Evolutionary conservation across 2,113 vertebrate genomes (phyloP), one percentile per base, ranked within the genome.

Genomic region (Ahaetulla prasina): DNA sequence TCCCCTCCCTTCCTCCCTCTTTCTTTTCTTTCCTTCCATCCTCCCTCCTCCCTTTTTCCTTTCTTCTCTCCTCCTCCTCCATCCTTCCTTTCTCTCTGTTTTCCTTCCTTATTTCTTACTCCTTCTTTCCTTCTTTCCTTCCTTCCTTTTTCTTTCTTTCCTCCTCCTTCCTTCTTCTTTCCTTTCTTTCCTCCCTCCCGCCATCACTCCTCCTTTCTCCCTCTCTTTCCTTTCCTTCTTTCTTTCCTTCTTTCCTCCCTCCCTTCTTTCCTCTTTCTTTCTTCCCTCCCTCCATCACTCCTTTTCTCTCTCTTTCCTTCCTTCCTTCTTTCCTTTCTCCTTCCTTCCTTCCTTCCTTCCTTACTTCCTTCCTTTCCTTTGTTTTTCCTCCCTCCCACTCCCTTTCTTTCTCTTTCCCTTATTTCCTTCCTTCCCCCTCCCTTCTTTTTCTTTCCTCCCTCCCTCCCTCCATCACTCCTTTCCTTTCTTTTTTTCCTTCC

Each of bases 41-140:
- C 23, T 25, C 7, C 20, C 20, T 22, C 54, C 5, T 6, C 0
- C 1, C 54, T 8, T 2, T 23, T 22, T 8, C 0, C 23, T 8
- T 2, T 9, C 55, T 8, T 25, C 9, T 2, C 50, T 14, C 12
- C 30, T 30, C 14, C 3, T n/a, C 60, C 5, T n/a, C 30, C 23
- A 25, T 25, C 55, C 0, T 30, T 68, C 10, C 60, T 11, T 27
- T 27, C 55, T 30, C 3, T 60, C 57, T 60, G 3, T 4, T 8
- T 11, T 4, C 9, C 57, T 80, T 18, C 5, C n/a, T 30, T n/a
- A 4, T 11, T 50, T 12, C 50, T 3, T 50, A 3, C 16, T 4
- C 5, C 16, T 80, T 0, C 4, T 2, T 20, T 1, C 16, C 0
- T 39, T 2, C 0, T 1, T 4, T 0, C 16, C 12, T 12, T 50